phyloP scores from a whole-genome alignment of 2,113 vertebrate genomes.

The cat (Felis catus) region F.catus_Fca126_mat1.0 CM031417.1:106077001-106077500 shows the following conservation, averaged over 20 bases:
- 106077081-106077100: background rate
- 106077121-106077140: background rate
- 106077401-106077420: slow-evolving; percentile 99
- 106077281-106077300: background rate
- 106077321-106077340: slow-evolving; percentile 96
- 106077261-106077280: background rate
- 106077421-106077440: slow-evolving; percentile 98
- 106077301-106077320: slow-evolving; percentile 83
- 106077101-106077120: background rate
- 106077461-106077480: slow-evolving; percentile 96
- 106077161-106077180: background rate
- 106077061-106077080: background rate
- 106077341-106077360: slow-evolving; percentile 97
- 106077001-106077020: background rate
- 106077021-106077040: background rate
- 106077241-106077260: background rate
- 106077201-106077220: background rate
- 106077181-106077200: background rate
- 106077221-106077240: background rate
- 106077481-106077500: slow-evolving; percentile 92
- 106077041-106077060: background rate
- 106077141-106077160: background rate
- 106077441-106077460: slow-evolving; percentile 94
- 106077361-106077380: slow-evolving; percentile 98
- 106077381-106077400: slow-evolving; percentile 99